These are phyloP conservation scores for Hoplostethus atlanticus DNA, from an alignment of 2,797 vertebrate species.

Conservation along the genomic window DNA sequence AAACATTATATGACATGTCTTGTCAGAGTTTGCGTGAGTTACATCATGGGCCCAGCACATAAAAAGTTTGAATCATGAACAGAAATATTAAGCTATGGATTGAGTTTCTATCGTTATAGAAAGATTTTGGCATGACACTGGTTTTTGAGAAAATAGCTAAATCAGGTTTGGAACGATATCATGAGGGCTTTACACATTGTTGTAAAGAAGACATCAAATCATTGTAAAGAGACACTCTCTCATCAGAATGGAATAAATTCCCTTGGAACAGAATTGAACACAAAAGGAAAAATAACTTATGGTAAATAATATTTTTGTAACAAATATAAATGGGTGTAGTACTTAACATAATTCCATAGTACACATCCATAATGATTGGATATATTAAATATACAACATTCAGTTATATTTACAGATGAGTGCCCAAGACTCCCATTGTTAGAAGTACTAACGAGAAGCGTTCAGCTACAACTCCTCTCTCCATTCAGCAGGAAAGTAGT, in stretches of 20 bases:
- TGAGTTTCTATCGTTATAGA: background rate
- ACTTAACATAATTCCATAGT: slow-evolving; percentile 52
- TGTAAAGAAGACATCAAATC: slow-evolving; percentile 35
- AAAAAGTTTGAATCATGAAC: slow-evolving; percentile 34
- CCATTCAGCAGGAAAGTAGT: slow-evolving; percentile 74
- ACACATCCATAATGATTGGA: slow-evolving; percentile 54
- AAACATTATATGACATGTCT: slow-evolving; percentile 8
- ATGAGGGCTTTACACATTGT: slow-evolving; percentile 30
- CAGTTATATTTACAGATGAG: slow-evolving; percentile 74
- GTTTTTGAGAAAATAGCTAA: slow-evolving; percentile 6
- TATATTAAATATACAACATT: slow-evolving; percentile 72
- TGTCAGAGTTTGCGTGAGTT: slow-evolving; percentile 14
- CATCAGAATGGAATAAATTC: background rate
- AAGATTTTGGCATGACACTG: background rate
- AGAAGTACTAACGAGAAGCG: slow-evolving; percentile 52
- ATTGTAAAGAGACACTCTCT: slow-evolving; percentile 19
- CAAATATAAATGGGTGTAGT: slow-evolving; percentile 65
- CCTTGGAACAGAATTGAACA: slow-evolving; percentile 19
- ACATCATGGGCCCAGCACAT: slow-evolving; percentile 12
- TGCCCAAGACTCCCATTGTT: slow-evolving; percentile 67
- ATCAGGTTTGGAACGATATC: slow-evolving; percentile 19
- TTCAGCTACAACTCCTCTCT: background rate
- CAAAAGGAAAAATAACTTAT: slow-evolving; percentile 80
- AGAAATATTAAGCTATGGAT: slow-evolving; percentile 2
- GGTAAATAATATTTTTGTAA: slow-evolving; percentile 64